Percentiles rank a stretch among this genome's conserved stretches.
phyloP scores from a whole-genome alignment of 2,888 invertebrate species.

The Trypoxylon attenuatum region DNA sequence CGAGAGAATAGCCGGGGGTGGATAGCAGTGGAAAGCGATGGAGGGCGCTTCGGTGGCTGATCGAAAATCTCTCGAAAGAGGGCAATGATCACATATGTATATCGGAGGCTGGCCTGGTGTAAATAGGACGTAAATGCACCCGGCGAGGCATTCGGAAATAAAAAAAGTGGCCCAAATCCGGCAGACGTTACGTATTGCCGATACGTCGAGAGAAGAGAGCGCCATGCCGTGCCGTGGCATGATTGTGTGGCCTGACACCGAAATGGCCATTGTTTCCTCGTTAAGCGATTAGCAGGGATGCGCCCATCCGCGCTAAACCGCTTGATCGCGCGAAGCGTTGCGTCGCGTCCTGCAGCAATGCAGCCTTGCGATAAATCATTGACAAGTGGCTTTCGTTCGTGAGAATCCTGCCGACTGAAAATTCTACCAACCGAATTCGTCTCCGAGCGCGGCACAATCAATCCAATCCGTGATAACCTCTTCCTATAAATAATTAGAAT shows the following conservation, averaged over 20 bases:
- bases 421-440: slow-evolving; percentile 2
- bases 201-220: slow-evolving; percentile 27
- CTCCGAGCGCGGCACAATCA: slow-evolving; percentile 16
- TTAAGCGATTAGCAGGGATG: slow-evolving; percentile 45
- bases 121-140: slow-evolving; percentile 41
- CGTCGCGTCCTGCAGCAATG: slow-evolving; percentile 17
- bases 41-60: too few species aligned
- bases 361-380: slow-evolving; percentile 25
- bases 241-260: slow-evolving; percentile 40
- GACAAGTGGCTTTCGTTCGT: slow-evolving; percentile 31
- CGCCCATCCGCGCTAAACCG: slow-evolving; percentile 10
- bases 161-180: slow-evolving; percentile 20
- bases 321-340: too few species aligned
- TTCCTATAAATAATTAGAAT: too few species aligned
- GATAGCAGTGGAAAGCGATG: slow-evolving; percentile 38
- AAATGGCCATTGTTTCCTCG: slow-evolving; percentile 55
- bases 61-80: too few species aligned
- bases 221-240: too few species aligned
- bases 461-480: slow-evolving; percentile 12
- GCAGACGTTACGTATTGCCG: slow-evolving; percentile 38
- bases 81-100: slow-evolving; percentile 48
- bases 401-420: too few species aligned
- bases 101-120: slow-evolving; percentile 42
- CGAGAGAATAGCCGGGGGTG: slow-evolving; percentile 4
- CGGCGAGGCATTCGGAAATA: slow-evolving; percentile 20